Conservation (phyloP, 2,113 vertebrate species). For the Dasypus novemcinctus region DNA sequence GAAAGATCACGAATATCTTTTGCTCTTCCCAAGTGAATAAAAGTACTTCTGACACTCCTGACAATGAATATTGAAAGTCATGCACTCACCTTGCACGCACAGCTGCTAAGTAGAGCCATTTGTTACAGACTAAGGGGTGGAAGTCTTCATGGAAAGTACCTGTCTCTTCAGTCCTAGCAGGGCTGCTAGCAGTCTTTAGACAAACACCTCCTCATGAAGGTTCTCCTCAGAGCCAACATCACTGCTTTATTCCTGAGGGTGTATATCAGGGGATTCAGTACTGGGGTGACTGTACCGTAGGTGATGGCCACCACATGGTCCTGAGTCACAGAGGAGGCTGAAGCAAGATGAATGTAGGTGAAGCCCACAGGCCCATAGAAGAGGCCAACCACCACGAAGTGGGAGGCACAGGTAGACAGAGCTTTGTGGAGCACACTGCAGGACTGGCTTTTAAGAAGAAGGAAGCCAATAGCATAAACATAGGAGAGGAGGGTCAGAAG, state of each 20-base stretch:
- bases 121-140: background rate
- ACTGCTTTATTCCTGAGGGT: slow-evolving; percentile 60
- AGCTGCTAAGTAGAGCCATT: background rate
- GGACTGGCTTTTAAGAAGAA: slow-evolving; percentile 26
- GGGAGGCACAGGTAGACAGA: slow-evolving; percentile 50
- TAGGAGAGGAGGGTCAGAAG: slow-evolving; percentile 58
- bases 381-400: slow-evolving; percentile 14
- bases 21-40: background rate
- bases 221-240: slow-evolving; percentile 25
- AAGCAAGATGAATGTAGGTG: background rate
- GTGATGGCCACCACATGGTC: slow-evolving; percentile 39
- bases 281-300: slow-evolving; percentile 25
- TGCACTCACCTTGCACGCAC: too few relatives aligned
- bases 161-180: background rate
- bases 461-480: slow-evolving; percentile 53
- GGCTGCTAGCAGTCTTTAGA: background rate
- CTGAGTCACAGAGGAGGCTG: background rate
- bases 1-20: background rate
- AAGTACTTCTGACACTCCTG: too few relatives aligned
- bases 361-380: slow-evolving; percentile 53
- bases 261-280: slow-evolving; percentile 60
- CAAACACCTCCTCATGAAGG: background rate
- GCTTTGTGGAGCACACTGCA: slow-evolving; percentile 33
- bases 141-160: background rate
- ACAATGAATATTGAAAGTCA: too few relatives aligned